Evolutionary conservation across 2,113 vertebrate species (phyloP).

Genomic region (Odocoileus hemionus): DNA sequence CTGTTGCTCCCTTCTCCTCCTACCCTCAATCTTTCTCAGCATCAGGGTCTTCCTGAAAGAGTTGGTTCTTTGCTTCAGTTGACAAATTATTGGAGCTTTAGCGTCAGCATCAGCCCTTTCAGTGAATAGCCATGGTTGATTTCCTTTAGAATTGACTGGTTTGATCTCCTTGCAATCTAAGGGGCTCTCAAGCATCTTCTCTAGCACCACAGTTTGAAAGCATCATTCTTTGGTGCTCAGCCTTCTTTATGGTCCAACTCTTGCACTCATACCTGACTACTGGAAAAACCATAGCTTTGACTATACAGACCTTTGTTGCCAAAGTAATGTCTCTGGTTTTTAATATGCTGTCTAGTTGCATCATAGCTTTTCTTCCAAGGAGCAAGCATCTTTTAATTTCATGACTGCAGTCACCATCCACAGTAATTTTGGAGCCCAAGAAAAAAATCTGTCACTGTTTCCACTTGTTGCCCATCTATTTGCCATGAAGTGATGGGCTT

Average conservation of each 20-base stretch:
- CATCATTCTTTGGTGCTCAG: not conserved
- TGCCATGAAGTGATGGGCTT: not conserved
- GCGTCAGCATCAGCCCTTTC: not conserved
- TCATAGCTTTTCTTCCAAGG: not conserved
- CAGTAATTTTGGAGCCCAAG: not conserved
- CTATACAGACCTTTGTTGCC: not conserved
- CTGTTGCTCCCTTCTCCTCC: not conserved
- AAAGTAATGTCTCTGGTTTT: not conserved
- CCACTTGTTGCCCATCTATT: not conserved
- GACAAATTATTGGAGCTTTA: not conserved
- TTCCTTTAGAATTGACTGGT: not conserved
- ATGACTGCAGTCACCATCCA: not conserved
- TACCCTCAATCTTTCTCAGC: not conserved
- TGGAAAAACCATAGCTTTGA: not conserved
- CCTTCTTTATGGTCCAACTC: not conserved
- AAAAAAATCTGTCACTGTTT: not conserved
- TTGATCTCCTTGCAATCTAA: not conserved
- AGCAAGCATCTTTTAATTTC: not conserved
- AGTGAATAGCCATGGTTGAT: fast-evolving
- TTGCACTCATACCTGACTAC: not conserved
- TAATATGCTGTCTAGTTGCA: not conserved
- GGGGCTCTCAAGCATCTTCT: not conserved
- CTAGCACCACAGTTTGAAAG: not conserved
- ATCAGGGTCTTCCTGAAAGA: not conserved
- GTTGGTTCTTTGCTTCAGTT: not conserved